Conservation (phyloP, 2,113 vertebrate species). For the Misgurnus mizolepis region DNA sequence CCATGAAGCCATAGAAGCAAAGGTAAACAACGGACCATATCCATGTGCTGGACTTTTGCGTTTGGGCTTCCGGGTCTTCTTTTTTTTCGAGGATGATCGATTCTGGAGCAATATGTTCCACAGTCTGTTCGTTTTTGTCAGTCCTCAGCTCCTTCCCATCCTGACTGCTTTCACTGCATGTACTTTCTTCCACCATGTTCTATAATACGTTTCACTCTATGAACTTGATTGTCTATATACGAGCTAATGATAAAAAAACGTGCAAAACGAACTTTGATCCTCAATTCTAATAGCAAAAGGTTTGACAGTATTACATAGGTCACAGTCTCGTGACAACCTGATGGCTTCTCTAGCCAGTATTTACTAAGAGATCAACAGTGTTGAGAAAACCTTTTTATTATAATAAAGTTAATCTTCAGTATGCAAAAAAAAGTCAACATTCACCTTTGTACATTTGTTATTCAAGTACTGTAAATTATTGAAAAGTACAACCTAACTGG, state of each 20-base stretch:
- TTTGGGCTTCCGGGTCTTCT: slow-evolving; percentile 5
- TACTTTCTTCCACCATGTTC: slow-evolving; percentile 37
- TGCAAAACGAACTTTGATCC: not conserved
- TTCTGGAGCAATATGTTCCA: not conserved
- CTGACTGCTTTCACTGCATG: not conserved
- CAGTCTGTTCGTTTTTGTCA: not conserved
- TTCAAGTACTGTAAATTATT: slow-evolving; percentile 21
- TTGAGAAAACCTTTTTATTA: not conserved
- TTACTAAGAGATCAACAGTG: not conserved
- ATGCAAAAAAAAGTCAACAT: slow-evolving; percentile 9
- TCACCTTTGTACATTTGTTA: slow-evolving; percentile 40
- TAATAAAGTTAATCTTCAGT: not conserved
- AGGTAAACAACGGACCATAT: slow-evolving; percentile 76
- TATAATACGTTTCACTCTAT: not conserved
- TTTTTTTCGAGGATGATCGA: not conserved
- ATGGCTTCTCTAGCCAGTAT: not conserved
- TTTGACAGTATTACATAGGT: not conserved
- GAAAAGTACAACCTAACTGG: slow-evolving; percentile 9
- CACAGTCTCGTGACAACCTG: not conserved
- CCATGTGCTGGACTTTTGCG: slow-evolving; percentile 61
- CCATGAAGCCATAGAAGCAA: slow-evolving; percentile 87
- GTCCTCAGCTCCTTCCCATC: slow-evolving; percentile 11
- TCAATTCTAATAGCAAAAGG: slow-evolving; percentile 4
- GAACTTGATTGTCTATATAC: no score
- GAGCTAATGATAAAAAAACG: not conserved